Evolutionary conservation across 2,888 invertebrate genomes (phyloP).

Genomic region (Oegoconia quadripuncta): DNA sequence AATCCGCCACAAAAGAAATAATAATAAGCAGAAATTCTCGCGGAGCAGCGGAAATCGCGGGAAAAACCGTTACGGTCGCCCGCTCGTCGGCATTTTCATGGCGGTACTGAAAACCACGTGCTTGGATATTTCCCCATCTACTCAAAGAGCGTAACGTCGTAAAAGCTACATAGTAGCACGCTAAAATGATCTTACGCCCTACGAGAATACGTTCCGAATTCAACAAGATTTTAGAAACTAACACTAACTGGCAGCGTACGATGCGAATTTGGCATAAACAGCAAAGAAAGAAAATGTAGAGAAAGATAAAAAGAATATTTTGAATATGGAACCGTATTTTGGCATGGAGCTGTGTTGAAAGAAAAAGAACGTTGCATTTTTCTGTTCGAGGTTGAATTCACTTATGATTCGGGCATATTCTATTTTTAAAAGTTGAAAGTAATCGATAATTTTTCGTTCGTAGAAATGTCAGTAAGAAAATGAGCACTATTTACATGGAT

Average conservation of each 20-base stretch:
- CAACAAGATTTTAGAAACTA: no score
- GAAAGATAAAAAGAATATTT: not conserved
- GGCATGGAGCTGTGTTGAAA: no score
- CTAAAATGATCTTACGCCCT: no score
- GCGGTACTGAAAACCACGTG: slow-evolving; percentile 64
- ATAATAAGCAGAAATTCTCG: not conserved
- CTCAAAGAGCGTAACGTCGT: slow-evolving; percentile 19
- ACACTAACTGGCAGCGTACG: no score
- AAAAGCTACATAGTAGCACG: slow-evolving; percentile 6
- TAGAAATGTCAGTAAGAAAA: no score
- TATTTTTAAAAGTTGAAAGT: no score
- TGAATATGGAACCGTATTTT: not conserved
- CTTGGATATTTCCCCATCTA: slow-evolving; percentile 29
- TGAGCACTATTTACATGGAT: no score
- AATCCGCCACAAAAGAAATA: no score
- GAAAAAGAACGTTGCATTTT: not conserved
- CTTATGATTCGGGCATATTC: no score
- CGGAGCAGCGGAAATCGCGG: slow-evolving; percentile 28
- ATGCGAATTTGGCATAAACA: slow-evolving; percentile 2
- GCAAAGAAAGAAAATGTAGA: not conserved
- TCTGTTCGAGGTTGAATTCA: no score
- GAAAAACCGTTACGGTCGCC: slow-evolving; percentile 36
- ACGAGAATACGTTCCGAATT: no score
- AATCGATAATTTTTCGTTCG: no score
- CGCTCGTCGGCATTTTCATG: slow-evolving; percentile 43